Base-by-base conservation (phyloP, 2,113 vertebrate species). In the Corydoras sp. region DNA sequence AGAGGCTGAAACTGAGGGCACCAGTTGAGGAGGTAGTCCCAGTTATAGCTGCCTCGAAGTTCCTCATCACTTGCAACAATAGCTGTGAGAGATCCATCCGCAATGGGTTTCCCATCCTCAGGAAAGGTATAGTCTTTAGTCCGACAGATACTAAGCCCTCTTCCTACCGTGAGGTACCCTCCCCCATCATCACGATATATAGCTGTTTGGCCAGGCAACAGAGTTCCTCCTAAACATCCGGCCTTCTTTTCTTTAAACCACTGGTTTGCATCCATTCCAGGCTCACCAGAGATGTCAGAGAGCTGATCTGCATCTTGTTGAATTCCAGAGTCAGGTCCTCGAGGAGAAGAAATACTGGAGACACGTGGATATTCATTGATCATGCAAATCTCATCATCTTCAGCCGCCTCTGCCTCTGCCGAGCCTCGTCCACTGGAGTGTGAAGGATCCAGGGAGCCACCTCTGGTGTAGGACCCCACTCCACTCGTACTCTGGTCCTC, bases 21-120 rank as follows among this genome's bases (percentile, higher is more conserved):
- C 97, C 97, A 98, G 87, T 98, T 96, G 58, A 98, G 92, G 61
- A 98, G 89, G 78, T 98, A 98, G 84, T 98, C 97, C 97, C 96
- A 35, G 32, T 35, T 35, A 35, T 35, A 35, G 32, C 32, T 35
- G 32, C 32, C 32, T 35, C 32, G 32, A n/a, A 98, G 93, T 89
- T 99, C 96, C 81, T 99, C 97, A 0, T 99, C 96, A 0, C 95
- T 94, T 43, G 96, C 97, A 76, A 98, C 95, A 0, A 99, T 98
- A 66, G 97, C 96, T 0, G 95, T 99, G 77, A 99, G 93, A 0
- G 95, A 96, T 59, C 95, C 95, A 29, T 93, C 94, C 73, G 94
- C 94, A 0, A 88, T 87, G 10, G 97, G 97, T 81, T 98, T 97
- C 56, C 97, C 97, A 0, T 98, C 96, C 85, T 95, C 95, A 0